Evolutionary conservation across 2,888 invertebrate genomes (phyloP).

Genomic region (Agonopterix alstromeriana): DNA sequence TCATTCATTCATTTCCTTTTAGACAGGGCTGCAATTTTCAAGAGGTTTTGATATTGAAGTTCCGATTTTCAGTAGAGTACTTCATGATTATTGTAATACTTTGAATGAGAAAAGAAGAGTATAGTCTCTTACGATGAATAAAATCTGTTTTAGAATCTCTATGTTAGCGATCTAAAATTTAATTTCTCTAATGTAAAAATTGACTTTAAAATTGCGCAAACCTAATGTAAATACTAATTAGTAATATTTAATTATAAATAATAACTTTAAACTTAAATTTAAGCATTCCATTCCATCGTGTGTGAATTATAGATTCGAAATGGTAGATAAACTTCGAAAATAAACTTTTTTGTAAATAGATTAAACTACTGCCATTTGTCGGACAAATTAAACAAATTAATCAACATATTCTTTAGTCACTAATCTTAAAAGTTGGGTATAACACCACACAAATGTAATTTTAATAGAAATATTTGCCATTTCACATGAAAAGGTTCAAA

Average conservation of each 20-base stretch:
- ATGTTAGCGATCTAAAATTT: slow-evolving; percentile 2
- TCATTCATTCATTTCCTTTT: no score
- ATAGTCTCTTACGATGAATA: background rate
- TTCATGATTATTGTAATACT: no score
- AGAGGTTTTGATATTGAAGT: no score
- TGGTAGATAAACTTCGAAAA: slow-evolving; percentile 30
- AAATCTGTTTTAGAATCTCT: slow-evolving; percentile 27
- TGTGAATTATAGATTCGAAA: slow-evolving; percentile 40
- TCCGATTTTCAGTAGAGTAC: no score
- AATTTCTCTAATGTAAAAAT: background rate
- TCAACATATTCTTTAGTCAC: slow-evolving; percentile 2
- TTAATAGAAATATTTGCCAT: slow-evolving; percentile 13
- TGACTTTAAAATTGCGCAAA: slow-evolving; percentile 3
- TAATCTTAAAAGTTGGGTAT: slow-evolving; percentile 21
- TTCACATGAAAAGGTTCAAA: background rate
- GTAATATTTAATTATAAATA: no score
- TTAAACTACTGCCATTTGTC: slow-evolving; percentile 33
- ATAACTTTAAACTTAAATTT: slow-evolving; percentile 8
- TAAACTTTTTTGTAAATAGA: slow-evolving; percentile 38
- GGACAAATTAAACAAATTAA: slow-evolving; percentile 23
- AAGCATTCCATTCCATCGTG: slow-evolving; percentile 64
- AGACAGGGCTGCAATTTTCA: no score
- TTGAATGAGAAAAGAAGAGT: background rate
- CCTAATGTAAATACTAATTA: slow-evolving; percentile 27
- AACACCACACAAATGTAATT: slow-evolving; percentile 41